Base-by-base conservation (phyloP, 2,113 vertebrate species). In the Phrynosoma platyrhinos region DNA sequence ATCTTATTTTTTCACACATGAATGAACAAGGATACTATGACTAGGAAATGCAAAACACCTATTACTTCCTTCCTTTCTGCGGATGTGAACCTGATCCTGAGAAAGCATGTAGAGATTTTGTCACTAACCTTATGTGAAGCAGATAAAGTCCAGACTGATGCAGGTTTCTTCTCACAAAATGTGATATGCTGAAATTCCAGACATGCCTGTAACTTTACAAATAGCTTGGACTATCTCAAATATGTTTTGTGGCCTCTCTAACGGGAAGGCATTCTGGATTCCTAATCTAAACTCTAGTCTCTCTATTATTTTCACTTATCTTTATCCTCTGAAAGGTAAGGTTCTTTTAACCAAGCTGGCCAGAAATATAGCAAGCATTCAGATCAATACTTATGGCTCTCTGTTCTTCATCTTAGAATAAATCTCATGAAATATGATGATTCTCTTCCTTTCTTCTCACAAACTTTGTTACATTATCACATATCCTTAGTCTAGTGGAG, bases 141-240 rank as follows among this genome's bases (percentile, higher is more conserved):
- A 68, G 75, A 78, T 86, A 86, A 86, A 78, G 36, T 32, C 58
- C 62, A 86, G 42, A 53, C 40, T 32, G 75, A 86, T 64, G 36
- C 30, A 79, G 27, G 62, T 79, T 86, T 78, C 84, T 79, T 79
- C 62, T 68, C 84, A 85, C 84, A 79, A 86, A 86, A 58, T 68
- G 42, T 32, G 77, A 62, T 62, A 68, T 52, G 40, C 40, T 78
- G 36, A 85, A 85, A 85, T 85, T 78, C 74, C 23, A 85, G 84
- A 66, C 58, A 85, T 76, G 58, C 30, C 40, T 52, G 40, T 79
- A 68, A 86, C 30, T 47, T 64, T n/a, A 53, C 42, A 79, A 55
- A 30, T 4, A 72, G 66, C 47, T n/a, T 58, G 71, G 53, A 53
- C 20, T 36, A 79, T 86, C 42, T 25, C 77, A 80, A n/a, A 40